Evolutionary conservation across 2,888 invertebrate species (phyloP).

Genomic region (Thereva unica): DNA sequence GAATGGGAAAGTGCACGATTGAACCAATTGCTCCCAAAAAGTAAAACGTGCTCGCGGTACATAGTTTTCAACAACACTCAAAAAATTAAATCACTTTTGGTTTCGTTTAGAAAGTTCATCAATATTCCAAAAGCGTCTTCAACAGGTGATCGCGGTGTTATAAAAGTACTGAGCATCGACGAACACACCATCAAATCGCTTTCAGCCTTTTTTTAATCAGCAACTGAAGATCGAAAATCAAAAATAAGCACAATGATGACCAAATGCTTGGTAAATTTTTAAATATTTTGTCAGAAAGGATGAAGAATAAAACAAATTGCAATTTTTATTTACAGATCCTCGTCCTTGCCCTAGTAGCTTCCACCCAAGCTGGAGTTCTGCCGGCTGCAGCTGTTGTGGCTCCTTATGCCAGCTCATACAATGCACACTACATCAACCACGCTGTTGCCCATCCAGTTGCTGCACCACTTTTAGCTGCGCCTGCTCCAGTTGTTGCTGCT

Average conservation of each 20-base stretch:
- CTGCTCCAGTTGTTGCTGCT: constrained; percentile 62
- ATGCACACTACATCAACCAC: constrained; percentile 75
- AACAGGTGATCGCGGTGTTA: constrained; percentile 5
- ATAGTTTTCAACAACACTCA: constrained; percentile 5
- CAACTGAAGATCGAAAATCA: constrained; percentile 21
- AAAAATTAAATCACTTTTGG: constrained; percentile 19
- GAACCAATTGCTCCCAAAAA: neutral
- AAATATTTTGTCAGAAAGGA: neutral
- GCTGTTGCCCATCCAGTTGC: constrained; percentile 71
- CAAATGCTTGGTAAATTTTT: constrained; percentile 51
- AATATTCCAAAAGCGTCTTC: constrained; percentile 20
- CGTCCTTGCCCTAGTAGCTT: constrained; percentile 63
- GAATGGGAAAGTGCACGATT: constrained; percentile 27
- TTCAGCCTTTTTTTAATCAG: constrained; percentile 16
- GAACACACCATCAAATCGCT: constrained; percentile 37
- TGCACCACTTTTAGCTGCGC: constrained; percentile 52
- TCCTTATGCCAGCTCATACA: constrained; percentile 76
- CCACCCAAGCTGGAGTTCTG: constrained; percentile 55
- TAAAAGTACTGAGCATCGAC: constrained; percentile 18
- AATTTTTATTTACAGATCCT: constrained; percentile 47
- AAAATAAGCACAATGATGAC: constrained; percentile 49
- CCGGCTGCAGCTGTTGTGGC: constrained; percentile 65
- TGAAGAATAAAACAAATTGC: constrained; percentile 1
- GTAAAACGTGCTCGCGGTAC: neutral
- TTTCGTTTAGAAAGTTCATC: constrained; percentile 33